Evolutionary conservation across 1,140 invertebrate species (phyloP), one percentile per base, ranked within the genome.

Genomic region (Ganaspis sp.): DNA sequence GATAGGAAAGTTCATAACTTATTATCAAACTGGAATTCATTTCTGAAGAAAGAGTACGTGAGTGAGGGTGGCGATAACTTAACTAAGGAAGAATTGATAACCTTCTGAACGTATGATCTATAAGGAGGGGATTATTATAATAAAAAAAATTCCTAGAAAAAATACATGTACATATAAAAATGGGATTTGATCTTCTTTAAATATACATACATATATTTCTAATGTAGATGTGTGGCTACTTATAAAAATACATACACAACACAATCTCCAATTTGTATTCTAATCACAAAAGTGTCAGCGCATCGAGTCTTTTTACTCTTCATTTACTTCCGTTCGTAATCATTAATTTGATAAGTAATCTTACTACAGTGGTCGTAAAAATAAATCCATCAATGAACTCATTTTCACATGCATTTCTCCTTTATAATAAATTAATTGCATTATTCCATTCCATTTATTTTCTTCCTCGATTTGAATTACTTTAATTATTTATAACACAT

Each of bases 1-100:
- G 23, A 64, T 64, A 64, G 29, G 26, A 29, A 29, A 15, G 15
- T 64, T 29, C 23, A 29, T 54, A 64, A 34, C 6, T 64, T 64
- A 64, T 64, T 29, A 64, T 34, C 23, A 15, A 64, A 12, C 11
- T 29, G 12, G 58, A 64, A 64, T 64, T 26, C 6, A 64, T 64
- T 64, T 64, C 58, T 64, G 53, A 54, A 11, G 53, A 54, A 23
- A 54, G 53, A 23, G 53, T 23, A 23, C 1, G 53, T 21, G 8
- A 54, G 19, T 58, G 23, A 29, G 26, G 11, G 23, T 8, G 58
- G 6, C 23, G 58, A 64, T 64, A 64, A 64, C 58, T 29, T 2
- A 64, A 34, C 15, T 26, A 64, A 64, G 26, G 58, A 64, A 64
- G 58, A 6, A 23, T 12, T n/a, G 58, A 64, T 64, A 64, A 64